phyloP scores from a whole-genome alignment of 2,888 invertebrate genomes.

The Toxonevra muliebris region DNA sequence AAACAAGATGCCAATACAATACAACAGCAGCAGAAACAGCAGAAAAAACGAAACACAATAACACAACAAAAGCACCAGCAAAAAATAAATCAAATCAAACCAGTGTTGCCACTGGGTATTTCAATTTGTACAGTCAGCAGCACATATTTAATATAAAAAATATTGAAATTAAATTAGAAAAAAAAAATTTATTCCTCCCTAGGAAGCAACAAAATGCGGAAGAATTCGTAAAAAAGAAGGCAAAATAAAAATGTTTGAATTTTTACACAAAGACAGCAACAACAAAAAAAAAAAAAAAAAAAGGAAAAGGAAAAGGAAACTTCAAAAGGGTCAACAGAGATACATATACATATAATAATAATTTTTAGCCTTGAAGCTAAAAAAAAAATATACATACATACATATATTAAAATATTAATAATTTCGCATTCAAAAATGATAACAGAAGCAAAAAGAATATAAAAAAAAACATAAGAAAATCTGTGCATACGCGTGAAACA shows the following conservation, averaged over 20 bases:
- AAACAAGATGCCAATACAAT: no score
- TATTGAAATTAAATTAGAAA: conserved; percentile 9
- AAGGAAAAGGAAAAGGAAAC: background rate
- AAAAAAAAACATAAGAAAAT: no score
- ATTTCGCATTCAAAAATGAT: no score
- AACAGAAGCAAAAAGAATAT: no score
- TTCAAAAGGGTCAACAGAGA: background rate
- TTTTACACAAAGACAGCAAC: no score
- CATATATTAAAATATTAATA: no score
- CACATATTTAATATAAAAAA: background rate
- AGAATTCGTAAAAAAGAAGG: background rate
- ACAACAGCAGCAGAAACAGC: background rate
- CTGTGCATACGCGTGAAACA: no score
- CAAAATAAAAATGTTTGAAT: background rate
- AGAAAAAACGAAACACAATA: no score
- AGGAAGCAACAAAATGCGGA: background rate
- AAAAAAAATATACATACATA: no score
- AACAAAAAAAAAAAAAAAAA: conserved; percentile 1
- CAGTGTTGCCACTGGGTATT: conserved; percentile 5
- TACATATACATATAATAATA: no score
- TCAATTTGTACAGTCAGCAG: background rate
- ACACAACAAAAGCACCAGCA: background rate
- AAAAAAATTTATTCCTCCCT: background rate
- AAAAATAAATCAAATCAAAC: background rate
- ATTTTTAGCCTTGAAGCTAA: no score